Evolutionary conservation across 2,888 invertebrate genomes (phyloP).

Genomic region (Cantharis rufa): DNA sequence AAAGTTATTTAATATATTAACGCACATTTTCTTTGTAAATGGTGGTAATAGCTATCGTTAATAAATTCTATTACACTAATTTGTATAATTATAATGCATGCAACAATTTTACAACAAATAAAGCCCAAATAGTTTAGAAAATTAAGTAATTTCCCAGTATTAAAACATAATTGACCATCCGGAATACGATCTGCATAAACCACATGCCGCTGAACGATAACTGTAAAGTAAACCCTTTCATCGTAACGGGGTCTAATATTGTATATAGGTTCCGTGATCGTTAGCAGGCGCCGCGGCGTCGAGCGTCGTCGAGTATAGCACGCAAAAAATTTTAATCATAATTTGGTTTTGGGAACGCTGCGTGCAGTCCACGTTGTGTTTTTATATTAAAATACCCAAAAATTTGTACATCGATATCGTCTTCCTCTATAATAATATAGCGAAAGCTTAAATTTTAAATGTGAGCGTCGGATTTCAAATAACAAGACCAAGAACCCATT

Average conservation of each 20-base stretch:
- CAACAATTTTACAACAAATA: neutral
- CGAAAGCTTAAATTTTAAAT: neutral
- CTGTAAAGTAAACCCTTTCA: conserved; percentile 33
- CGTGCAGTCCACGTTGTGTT: neutral
- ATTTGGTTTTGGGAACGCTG: neutral
- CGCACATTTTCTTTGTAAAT: neutral
- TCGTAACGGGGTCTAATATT: conserved; percentile 34
- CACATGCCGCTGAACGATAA: conserved; percentile 30
- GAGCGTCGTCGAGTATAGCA: conserved; percentile 36
- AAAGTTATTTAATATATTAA: neutral
- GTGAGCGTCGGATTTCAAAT: neutral
- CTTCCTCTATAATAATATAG: neutral
- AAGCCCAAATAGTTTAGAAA: neutral
- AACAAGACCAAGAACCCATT: neutral
- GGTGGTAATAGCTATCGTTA: neutral
- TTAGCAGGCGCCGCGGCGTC: conserved; percentile 40
- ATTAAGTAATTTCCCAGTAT: neutral
- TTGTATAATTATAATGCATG: neutral
- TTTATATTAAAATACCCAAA: neutral
- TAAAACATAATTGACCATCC: neutral
- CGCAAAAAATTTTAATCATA: neutral
- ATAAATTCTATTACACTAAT: neutral
- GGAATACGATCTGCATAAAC: conserved; percentile 15
- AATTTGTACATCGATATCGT: neutral
- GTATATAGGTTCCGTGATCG: conserved; percentile 23